Evolutionary conservation across 2,797 vertebrate genomes (phyloP).

Genomic region (Myotis findleyi): DNA sequence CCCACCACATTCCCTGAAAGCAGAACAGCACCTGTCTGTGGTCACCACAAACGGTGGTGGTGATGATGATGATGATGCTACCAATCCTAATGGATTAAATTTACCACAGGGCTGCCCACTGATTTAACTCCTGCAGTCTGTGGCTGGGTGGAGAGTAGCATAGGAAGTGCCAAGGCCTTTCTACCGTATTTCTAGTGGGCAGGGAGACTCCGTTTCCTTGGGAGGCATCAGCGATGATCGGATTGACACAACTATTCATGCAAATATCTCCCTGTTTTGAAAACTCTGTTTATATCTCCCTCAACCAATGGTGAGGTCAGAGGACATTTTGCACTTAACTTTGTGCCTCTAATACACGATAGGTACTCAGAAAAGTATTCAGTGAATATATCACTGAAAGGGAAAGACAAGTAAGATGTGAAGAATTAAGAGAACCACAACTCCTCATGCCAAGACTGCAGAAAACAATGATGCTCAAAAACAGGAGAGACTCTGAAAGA

Average conservation of each 20-base stretch:
- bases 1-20: too few species aligned
- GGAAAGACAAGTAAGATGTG: background rate
- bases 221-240: background rate
- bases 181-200: background rate
- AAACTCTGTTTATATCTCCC: background rate
- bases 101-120: background rate
- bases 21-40: too few species aligned
- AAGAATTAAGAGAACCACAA: background rate
- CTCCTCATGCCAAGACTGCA: background rate
- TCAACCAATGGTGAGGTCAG: background rate
- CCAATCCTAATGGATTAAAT: too few species aligned
- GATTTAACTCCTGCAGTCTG: background rate
- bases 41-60: too few species aligned
- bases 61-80: too few species aligned
- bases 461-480: background rate
- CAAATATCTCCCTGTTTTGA: background rate
- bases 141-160: background rate
- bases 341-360: background rate
- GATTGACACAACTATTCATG: background rate
- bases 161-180: background rate
- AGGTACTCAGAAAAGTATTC: background rate
- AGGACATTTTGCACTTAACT: background rate
- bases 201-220: background rate
- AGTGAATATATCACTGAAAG: background rate
- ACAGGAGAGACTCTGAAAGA: background rate